Evolutionary conservation across 1,140 invertebrate genomes (phyloP), one percentile per base, ranked within the genome.

Genomic region (Triops cancriformis): DNA sequence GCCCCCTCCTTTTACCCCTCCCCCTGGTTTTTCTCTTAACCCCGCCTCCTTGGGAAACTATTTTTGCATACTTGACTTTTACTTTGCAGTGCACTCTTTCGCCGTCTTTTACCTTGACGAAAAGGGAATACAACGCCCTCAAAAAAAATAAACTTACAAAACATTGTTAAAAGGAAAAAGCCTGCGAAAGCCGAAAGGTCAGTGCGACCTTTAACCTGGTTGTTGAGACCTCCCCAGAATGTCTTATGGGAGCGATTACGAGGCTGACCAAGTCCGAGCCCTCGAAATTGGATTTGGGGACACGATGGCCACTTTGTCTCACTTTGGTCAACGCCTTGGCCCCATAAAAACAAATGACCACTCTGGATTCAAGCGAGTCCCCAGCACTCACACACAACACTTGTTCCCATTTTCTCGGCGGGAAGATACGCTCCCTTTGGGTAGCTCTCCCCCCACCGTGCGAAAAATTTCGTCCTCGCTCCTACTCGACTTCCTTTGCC

Each of bases 221-320:
- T 64, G 51, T 64, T 64, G 51, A 37, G 14, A 64, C 51, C 51
- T 64, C 51, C 23, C 51, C 51, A 64, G 51, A 64, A n/a, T 64
- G 51, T 64, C 51, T 64, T 64, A 64, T 64, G 51, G 51, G 51
- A 64, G 51, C 51, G 51, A 64, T 64, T 64, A 64, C 51, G 51
- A 64, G 51, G 51, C 51, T 64, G 51, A 23, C 51, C 51, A 64
- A 64, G 51, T 64, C 51, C 10, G 51, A 64, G 51, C 51, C 51
- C 51, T 23, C 51, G 51, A 64, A 64, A 64, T 64, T 64, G 51
- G 51, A 64, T 64, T 64, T 64, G 51, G 51, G 51, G 51, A 64
- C 51, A 64, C 51, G 51, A 64, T 64, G 51, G 14, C 51, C 51
- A 64, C 51, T 64, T 64, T 64, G 51, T 64, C 51, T 64, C 51